Evolutionary conservation across 2,797 vertebrate genomes (phyloP).

Genomic region (Carcharodon carcharias): DNA sequence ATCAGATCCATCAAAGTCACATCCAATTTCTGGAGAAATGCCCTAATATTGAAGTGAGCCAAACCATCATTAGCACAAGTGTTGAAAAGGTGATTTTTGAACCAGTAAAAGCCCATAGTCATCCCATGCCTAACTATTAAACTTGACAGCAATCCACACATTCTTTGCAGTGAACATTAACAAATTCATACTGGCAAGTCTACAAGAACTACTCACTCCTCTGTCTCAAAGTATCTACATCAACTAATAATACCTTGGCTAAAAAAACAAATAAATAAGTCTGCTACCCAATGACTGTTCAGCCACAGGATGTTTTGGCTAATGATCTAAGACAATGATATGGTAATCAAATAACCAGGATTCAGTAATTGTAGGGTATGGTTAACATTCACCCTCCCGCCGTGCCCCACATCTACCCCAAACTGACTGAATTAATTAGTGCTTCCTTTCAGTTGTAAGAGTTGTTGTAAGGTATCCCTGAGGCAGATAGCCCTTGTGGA

Average conservation of each 20-base stretch:
- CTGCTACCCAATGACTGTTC: not conserved
- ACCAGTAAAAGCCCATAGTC: not conserved
- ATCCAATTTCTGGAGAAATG: not conserved
- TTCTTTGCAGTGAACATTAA: not conserved
- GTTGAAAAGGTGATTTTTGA: not conserved
- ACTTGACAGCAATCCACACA: not conserved
- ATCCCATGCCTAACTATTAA: not conserved
- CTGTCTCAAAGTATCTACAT: too few relatives aligned
- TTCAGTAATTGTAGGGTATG: not conserved
- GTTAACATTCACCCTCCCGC: not conserved
- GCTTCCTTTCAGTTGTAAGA: not conserved
- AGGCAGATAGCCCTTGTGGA: not conserved
- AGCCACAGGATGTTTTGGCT: not conserved
- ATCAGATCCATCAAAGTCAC: not conserved
- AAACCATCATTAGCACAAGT: not conserved
- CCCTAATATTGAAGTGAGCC: not conserved
- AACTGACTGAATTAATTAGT: not conserved
- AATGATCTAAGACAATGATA: not conserved
- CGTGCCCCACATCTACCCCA: not conserved
- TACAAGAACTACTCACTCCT: too few relatives aligned
- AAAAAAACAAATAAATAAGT: not conserved
- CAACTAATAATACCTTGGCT: too few relatives aligned
- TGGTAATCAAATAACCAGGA: not conserved
- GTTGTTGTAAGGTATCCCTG: not conserved
- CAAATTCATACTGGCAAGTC: not conserved